Evolutionary conservation across 2,888 invertebrate species (phyloP).

Genomic region (Esperia sulphurella): DNA sequence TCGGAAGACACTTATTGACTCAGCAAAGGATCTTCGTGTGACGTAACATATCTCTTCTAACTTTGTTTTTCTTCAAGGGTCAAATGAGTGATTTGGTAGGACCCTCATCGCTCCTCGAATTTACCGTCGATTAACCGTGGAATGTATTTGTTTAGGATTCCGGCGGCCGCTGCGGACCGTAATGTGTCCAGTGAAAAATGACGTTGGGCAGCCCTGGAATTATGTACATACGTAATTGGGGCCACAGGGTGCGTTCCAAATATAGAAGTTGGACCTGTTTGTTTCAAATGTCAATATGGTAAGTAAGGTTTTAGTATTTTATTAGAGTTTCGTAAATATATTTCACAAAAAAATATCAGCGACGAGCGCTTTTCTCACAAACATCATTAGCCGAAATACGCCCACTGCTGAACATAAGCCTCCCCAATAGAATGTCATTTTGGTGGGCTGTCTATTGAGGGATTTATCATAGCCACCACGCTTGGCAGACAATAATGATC

Average conservation of each 20-base stretch:
- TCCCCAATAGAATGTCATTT: too few relatives aligned
- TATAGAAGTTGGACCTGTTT: too few relatives aligned
- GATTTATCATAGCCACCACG: too few relatives aligned
- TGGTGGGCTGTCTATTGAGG: too few relatives aligned
- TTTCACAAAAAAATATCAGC: too few relatives aligned
- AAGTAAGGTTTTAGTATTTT: too few relatives aligned
- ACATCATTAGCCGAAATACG: too few relatives aligned
- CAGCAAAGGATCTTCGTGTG: neutral
- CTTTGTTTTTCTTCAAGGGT: slow-evolving; percentile 22
- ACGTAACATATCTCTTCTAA: neutral
- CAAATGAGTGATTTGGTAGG: slow-evolving; percentile 29
- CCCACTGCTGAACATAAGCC: too few relatives aligned
- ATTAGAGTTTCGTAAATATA: too few relatives aligned
- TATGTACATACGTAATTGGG: slow-evolving; percentile 38
- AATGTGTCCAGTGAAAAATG: slow-evolving; percentile 63
- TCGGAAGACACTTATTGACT: too few relatives aligned
- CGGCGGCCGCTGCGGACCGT: slow-evolving; percentile 38
- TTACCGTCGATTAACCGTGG: slow-evolving; percentile 69
- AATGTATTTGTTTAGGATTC: slow-evolving; percentile 71
- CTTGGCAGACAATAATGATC: too few relatives aligned
- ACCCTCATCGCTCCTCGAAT: slow-evolving; percentile 43
- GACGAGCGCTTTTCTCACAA: too few relatives aligned
- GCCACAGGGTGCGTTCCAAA: slow-evolving; percentile 7
- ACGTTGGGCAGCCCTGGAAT: slow-evolving; percentile 23
- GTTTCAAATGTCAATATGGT: neutral